These are phyloP conservation scores for Panorpa germanica DNA, from an alignment of 2,888 invertebrate species.

Conservation along the genomic window DNA sequence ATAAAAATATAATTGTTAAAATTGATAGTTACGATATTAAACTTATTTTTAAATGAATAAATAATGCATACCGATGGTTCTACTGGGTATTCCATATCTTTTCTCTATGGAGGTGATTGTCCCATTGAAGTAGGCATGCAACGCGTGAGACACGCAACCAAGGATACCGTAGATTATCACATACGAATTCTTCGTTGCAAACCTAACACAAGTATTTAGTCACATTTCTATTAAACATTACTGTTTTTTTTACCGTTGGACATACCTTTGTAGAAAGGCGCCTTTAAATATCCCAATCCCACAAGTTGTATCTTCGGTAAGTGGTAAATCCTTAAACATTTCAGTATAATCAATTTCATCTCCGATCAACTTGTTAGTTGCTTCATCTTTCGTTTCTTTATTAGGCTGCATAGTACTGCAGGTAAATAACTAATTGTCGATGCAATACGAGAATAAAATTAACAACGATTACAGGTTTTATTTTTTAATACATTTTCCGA, in stretches of 20 bases:
- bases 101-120: conserved; percentile 33
- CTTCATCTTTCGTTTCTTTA: too few species aligned
- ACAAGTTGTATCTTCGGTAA: conserved; percentile 33
- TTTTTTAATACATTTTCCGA: too few species aligned
- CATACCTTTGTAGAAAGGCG: conserved; percentile 25
- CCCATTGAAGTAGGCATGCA: conserved; percentile 31
- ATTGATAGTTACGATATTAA: too few species aligned
- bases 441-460: too few species aligned
- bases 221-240: not conserved
- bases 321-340: conserved; percentile 20
- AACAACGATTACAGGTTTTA: too few species aligned
- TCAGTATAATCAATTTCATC: conserved; percentile 19
- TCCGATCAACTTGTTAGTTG: too few species aligned
- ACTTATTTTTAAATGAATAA: conserved; percentile 23
- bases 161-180: conserved; percentile 34
- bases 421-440: too few species aligned
- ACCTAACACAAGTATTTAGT: conserved; percentile 12
- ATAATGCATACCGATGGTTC: conserved; percentile 31
- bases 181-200: conserved; percentile 38
- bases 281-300: conserved; percentile 32
- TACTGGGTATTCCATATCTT: conserved; percentile 31
- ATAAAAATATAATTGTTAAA: too few species aligned
- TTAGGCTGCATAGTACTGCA: too few species aligned
- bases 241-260: not conserved
- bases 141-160: conserved; percentile 37